Evolutionary conservation across 2,888 invertebrate species (phyloP), one percentile per base, ranked within the genome.

Genomic region (Tachina fera): DNA sequence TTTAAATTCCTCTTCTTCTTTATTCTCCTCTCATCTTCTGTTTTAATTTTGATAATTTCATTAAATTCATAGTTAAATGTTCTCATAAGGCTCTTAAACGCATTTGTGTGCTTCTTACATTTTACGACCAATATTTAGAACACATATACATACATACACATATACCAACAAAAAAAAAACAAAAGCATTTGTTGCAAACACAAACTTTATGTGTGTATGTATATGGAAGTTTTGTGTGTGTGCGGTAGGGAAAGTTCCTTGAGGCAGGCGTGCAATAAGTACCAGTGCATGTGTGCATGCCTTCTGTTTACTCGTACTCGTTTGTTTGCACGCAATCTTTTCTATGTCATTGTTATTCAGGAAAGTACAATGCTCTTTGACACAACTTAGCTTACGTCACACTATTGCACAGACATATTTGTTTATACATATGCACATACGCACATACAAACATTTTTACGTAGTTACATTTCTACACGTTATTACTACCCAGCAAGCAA

Each of bases 321-420:
- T 60, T 49, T 60, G 60, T 51, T 51, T 60, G 49, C 19, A 31
- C 56, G 78, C 61, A n/a, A 47, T 61, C 60, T 53, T 68, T 74
- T 81, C 51, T 67, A 61, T 75, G 68, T 53, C 81, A 75, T 61
- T 75, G 47, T 70, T 81, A 41, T 80, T 72, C 31, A 58, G 61
- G 22, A 75, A 53, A 61, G 75, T 81, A 45, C 81, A 81, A 61
- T 81, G 81, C 81, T 70, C 81, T 81, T 81, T 81, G 75, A 63
- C 81, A 75, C 75, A 81, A 81, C 75, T 58, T 74, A 10, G 60
- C 65, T 70, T 81, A 61, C 68, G 81, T 47, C 75, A 81, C 74
- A 60, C 53, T 39, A n/a, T 1, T 31, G 49, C 9, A 13, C 22
- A 49, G 1, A 51, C 39, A 16, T 5, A n/a, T 9, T 3, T 22